Evolutionary conservation across 2,888 invertebrate genomes (phyloP), one percentile per base, ranked within the genome.

Genomic region (Chrysomela aeneicollis): DNA sequence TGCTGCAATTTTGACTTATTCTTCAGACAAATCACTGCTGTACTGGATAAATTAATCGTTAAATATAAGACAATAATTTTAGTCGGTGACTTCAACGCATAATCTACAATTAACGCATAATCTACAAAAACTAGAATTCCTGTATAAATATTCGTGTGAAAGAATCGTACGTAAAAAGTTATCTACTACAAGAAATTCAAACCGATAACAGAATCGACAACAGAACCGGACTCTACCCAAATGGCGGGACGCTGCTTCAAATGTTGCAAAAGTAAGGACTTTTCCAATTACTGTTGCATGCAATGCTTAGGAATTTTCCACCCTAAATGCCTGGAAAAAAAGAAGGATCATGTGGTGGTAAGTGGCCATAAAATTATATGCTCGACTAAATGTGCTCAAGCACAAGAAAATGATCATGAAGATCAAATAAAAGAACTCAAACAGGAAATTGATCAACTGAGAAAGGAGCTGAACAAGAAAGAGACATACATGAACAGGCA

Each of bases 51-150:
- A 4, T 30, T 32, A 30, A 15, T 32, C 1, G 17, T 6, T n/a
- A 21, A 51, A 30, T 30, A 53, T 53, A 30, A n/a, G 5, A 15
- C 26, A 32, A 53, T 53, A 30, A 53, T 53, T 30, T 17, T 18
- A 18, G 52, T 53, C 2, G 32, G 26, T n/a, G 35, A 26, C 32
- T 53, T 35, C 12, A 35, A n/a, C n/a, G n/a, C n/a, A n/a, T n/a
- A n/a, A n/a, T n/a, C n/a, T n/a, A n/a, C n/a, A n/a, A 26, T 26
- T 3, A 26, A 26, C 26, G 26, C 26, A 26, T 26, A 26, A 5
- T 26, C 26, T 5, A 26, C 3, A 26, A 26, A 26, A 26, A 3
- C n/a, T 26, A 6, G 26, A 26, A 26, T 26, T 26, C 26, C 26
- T 26, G 26, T 26, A 6, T 26, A 5, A 26, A 26, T 26, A 6